Percentiles rank a stretch among this genome's conserved stretches.
phyloP scores from a whole-genome alignment of 2,797 vertebrate species.

The Phoxinus dragarum region DNA sequence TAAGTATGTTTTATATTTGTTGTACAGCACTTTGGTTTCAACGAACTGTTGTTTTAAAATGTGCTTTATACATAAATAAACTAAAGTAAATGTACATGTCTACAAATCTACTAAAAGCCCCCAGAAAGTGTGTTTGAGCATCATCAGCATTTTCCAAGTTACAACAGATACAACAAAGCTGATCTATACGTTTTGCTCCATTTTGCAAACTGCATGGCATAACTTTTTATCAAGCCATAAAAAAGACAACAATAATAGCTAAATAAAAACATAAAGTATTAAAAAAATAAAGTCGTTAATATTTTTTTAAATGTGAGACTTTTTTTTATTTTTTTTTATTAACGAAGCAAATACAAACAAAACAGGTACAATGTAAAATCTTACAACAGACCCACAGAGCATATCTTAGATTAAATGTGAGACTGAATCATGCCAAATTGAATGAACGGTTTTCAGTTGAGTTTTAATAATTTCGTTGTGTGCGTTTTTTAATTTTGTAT shows the following conservation, averaged over 20 bases:
- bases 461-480: neutral
- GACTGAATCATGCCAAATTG: neutral
- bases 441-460: neutral
- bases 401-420: neutral
- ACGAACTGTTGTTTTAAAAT: no score
- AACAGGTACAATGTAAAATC: no score
- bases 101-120: neutral
- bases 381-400: no score
- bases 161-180: neutral
- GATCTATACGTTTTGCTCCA: neutral
- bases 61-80: no score
- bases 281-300: neutral
- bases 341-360: no score
- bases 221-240: neutral
- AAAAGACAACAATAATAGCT: neutral
- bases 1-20: no score
- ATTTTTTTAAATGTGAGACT: neutral
- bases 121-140: neutral
- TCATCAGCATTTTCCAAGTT: neutral
- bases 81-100: neutral
- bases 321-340: no score
- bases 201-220: neutral
- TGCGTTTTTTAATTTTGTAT: neutral
- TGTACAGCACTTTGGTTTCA: no score
- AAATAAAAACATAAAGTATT: neutral